Evolutionary conservation across 2,888 invertebrate species (phyloP).

Genomic region (Sipha maydis): DNA sequence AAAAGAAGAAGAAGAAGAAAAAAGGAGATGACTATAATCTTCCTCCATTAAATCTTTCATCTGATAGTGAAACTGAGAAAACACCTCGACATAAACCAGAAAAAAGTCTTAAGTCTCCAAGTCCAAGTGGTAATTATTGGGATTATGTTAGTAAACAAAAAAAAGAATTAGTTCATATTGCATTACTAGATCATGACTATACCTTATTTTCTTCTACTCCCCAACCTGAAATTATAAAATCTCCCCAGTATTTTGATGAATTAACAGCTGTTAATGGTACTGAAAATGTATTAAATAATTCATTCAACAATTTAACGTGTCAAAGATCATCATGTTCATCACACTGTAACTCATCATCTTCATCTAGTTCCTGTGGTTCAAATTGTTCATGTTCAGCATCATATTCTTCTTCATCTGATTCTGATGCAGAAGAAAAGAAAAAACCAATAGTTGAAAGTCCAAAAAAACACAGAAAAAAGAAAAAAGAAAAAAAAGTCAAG

Average conservation of each 20-base stretch:
- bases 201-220: constrained; percentile 19
- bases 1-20: constrained; percentile 67
- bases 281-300: constrained; percentile 52
- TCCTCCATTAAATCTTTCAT: constrained; percentile 81
- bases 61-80: constrained; percentile 76
- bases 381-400: constrained; percentile 59
- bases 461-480: constrained; percentile 57
- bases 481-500: constrained; percentile 56
- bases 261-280: constrained; percentile 30
- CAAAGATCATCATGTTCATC: constrained; percentile 56
- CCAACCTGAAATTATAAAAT: constrained; percentile 40
- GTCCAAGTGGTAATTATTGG: constrained; percentile 55
- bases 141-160: constrained; percentile 60
- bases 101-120: constrained; percentile 43
- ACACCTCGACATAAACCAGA: constrained; percentile 54
- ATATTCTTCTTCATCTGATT: constrained; percentile 51
- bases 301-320: constrained; percentile 28
- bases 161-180: constrained; percentile 54
- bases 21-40: constrained; percentile 76
- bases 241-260: constrained; percentile 51
- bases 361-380: constrained; percentile 56
- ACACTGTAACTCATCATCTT: constrained; percentile 53
- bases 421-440: constrained; percentile 47
- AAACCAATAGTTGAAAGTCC: constrained; percentile 45
- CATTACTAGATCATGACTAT: constrained; percentile 57